Evolutionary conservation across 2,888 invertebrate species (phyloP), one percentile per base, ranked within the genome.

Genomic region (Drosophila nr. perissopoda): DNA sequence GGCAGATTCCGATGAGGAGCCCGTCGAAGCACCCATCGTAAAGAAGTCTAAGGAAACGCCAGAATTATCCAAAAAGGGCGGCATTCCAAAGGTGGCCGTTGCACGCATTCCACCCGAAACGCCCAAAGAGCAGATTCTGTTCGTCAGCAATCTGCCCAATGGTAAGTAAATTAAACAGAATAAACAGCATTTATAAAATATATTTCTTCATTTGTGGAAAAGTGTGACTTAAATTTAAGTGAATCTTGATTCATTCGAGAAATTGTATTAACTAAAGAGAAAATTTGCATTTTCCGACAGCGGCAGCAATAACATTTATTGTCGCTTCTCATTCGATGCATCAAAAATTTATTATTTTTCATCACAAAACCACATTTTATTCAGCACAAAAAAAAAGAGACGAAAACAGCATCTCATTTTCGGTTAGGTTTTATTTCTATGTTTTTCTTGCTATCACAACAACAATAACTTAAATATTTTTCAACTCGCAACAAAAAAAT

Each of bases 1-100:
- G 0, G 72, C 56, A 2, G 80, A 79, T n/a, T 79, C 80, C 10
- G 87, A 82, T 33, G 81, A 85, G 8, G 91, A 87, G 5, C 86
- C 91, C n/a, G 40, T 8, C 6, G 91, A 91, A 34, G 76, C 59
- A 0, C 84, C 91, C 1, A 89, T 86, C 31, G 16, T 4, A 27
- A 90, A 76, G 52, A 68, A 81, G 16, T 6, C 0, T 8, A 58
- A 52, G 6, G 3, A 60, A 16, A 49, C 11, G 3, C 0, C 60
- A 10, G 29, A n/a, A 7, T 5, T 33, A 18, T 0, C 54, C 18
- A 49, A 74, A 16, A 61, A 60, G 13, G 42, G 58, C 1, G 91
- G 85, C 11, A 84, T 88, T 31, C 88, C 84, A 0, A 82, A 88
- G 69, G 63, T 91, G 0, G 25, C 36, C 7, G 33, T 60, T 7